These are phyloP conservation scores for Muscicapa adusta DNA, from an alignment of 2,113 vertebrate species.

Conservation along the genomic window DNA sequence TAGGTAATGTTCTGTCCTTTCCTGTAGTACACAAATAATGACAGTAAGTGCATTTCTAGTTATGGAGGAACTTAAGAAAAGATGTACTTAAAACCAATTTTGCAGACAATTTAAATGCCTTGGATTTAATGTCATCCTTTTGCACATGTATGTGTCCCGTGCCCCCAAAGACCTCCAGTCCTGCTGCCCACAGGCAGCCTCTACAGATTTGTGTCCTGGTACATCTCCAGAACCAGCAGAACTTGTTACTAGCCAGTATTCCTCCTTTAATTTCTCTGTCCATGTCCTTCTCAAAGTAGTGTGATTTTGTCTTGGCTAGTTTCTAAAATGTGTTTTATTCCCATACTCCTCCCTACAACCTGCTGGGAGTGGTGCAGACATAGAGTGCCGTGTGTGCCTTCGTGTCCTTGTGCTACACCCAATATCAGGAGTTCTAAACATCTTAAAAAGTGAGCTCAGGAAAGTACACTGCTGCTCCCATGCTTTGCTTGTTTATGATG, in stretches of 20 bases:
- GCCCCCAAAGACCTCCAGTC: neutral
- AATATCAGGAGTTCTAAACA: neutral
- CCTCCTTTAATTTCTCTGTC: neutral
- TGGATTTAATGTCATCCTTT: neutral
- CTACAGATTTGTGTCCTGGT: neutral
- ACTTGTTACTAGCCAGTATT: neutral
- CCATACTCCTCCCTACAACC: neutral
- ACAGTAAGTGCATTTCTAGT: neutral
- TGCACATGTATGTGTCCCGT: neutral
- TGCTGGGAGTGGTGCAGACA: fast-evolving
- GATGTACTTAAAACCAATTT: neutral
- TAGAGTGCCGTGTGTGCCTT: neutral
- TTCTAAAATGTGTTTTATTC: neutral
- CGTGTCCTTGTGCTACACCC: neutral
- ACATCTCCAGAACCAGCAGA: neutral
- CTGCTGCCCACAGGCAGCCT: neutral
- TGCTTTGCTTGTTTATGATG: neutral
- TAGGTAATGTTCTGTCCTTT: neutral
- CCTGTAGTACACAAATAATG: neutral
- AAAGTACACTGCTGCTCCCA: neutral
- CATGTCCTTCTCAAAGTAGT: neutral
- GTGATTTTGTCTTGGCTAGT: neutral
- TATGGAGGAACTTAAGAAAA: neutral
- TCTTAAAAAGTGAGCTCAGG: neutral
- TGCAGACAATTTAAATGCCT: neutral